Percentiles rank a stretch among this genome's conserved stretches.
Conservation (phyloP, 1,140 invertebrate species). For the Oncopodura yosiiana region DNA sequence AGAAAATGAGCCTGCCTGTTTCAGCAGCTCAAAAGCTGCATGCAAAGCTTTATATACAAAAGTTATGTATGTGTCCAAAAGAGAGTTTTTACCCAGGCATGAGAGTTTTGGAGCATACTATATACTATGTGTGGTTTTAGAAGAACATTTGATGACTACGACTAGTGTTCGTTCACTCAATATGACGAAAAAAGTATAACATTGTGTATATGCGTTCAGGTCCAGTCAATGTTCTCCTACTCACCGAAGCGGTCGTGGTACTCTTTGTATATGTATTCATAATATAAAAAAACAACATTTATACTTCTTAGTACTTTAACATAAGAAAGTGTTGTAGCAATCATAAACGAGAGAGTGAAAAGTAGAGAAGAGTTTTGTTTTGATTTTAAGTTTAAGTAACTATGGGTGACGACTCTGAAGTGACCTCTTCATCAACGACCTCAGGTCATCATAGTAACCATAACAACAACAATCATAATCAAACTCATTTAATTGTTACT, state of each 20-base stretch:
- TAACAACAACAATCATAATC: constrained; percentile 13
- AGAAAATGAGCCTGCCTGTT: neutral
- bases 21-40: neutral
- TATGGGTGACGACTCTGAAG: constrained; percentile 60
- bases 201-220: too few species aligned
- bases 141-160: too few species aligned
- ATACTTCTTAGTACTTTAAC: too few species aligned
- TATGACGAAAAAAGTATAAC: too few species aligned
- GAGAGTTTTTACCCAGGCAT: too few species aligned
- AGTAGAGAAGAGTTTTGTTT: constrained; percentile 1
- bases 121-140: too few species aligned
- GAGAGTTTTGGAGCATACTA: too few species aligned
- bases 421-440: constrained; percentile 51
- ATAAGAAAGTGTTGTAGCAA: too few species aligned
- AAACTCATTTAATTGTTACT: neutral
- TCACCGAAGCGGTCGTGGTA: constrained; percentile 4
- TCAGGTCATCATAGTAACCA: constrained; percentile 15
- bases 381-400: constrained; percentile 1
- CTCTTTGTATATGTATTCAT: neutral
- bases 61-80: too few species aligned
- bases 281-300: too few species aligned
- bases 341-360: too few species aligned
- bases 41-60: constrained; percentile 9
- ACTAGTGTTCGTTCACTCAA: too few species aligned
- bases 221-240: constrained; percentile 13